Percentiles rank a stretch among this genome's conserved stretches.
Evolutionary conservation across 1,140 invertebrate genomes (phyloP).

Genomic region (Heliothis virescens): DNA sequence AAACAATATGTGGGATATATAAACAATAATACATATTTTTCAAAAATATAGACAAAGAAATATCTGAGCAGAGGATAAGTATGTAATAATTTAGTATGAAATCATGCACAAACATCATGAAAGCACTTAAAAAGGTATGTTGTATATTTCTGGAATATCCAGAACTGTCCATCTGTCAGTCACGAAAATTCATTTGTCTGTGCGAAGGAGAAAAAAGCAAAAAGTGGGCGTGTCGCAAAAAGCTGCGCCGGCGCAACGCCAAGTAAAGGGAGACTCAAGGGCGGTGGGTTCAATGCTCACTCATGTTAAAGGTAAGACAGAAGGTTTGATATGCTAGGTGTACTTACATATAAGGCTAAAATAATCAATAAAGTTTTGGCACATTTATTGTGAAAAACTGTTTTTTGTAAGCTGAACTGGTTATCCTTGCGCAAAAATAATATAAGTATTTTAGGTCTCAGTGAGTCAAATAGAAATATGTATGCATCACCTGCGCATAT

Average conservation of each 20-base stretch:
- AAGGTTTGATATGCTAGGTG: not conserved
- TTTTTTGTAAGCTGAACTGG: no score
- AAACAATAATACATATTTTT: no score
- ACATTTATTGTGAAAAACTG: no score
- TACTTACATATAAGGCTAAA: no score
- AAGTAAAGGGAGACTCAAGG: constrained; percentile 50
- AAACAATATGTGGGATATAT: no score
- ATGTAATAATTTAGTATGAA: not conserved
- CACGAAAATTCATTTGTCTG: constrained; percentile 44
- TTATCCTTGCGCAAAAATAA: no score
- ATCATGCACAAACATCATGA: not conserved
- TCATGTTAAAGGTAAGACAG: not conserved
- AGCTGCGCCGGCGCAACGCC: constrained; percentile 47
- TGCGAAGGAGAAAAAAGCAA: constrained; percentile 35
- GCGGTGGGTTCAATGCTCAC: constrained; percentile 47
- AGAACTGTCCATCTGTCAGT: constrained; percentile 39
- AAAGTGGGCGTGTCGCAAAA: constrained; percentile 46
- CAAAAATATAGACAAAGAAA: no score
- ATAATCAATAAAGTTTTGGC: no score
- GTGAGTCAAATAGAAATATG: no score
- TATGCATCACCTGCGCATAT: no score
- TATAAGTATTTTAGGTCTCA: no score
- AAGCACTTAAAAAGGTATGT: not conserved
- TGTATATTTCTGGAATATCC: constrained; percentile 21
- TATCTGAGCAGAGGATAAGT: no score